Conservation (phyloP, 2,797 vertebrate genomes). For the Valencia hispanica region DNA sequence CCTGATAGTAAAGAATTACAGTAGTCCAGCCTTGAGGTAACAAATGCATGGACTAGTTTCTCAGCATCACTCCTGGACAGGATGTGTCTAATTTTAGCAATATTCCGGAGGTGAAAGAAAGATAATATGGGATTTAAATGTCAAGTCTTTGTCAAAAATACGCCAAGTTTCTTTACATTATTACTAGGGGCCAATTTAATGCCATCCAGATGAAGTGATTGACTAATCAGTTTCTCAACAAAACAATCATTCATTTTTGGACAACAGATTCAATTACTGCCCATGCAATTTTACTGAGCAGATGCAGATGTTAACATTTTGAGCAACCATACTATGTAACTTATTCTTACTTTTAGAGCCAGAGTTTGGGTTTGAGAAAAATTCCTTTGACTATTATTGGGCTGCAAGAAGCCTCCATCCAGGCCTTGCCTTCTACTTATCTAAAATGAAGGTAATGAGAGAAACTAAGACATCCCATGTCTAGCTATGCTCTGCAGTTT, state of each 20-base stretch:
- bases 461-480: not conserved
- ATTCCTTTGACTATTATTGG: not conserved
- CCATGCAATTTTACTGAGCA: constrained; percentile 49
- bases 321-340: constrained; percentile 29
- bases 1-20: no score
- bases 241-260: constrained; percentile 69
- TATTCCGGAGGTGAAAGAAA: no score
- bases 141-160: no score
- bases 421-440: not conserved
- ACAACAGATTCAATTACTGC: constrained; percentile 69
- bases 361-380: not conserved
- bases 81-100: no score
- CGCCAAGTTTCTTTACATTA: no score
- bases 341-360: not conserved
- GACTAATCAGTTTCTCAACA: no score
- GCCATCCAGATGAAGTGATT: no score
- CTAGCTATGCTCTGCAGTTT: not conserved
- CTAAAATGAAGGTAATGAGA: not conserved
- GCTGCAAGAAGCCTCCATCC: not conserved
- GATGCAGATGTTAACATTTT: constrained; percentile 41
- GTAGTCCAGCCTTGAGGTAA: no score
- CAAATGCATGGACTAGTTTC: no score
- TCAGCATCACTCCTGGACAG: no score
- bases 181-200: no score
- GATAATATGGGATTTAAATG: no score